These are phyloP conservation scores for Luperina testacea DNA, from an alignment of 2,888 invertebrate genomes.

Conservation along the genomic window DNA sequence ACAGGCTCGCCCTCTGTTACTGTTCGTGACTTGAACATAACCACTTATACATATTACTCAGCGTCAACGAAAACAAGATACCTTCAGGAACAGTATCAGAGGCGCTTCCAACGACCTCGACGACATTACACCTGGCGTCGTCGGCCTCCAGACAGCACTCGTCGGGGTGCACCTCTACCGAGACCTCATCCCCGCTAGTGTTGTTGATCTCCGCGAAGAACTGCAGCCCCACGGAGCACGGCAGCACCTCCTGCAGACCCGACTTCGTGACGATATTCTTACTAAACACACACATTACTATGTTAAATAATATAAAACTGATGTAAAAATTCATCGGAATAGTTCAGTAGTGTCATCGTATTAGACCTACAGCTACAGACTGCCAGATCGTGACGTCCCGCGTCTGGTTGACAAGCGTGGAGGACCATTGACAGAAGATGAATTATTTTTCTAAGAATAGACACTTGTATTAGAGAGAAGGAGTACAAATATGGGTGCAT, in stretches of 20 bases:
- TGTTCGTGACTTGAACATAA: neutral
- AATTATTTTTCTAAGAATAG: neutral
- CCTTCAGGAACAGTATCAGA: constrained; percentile 73
- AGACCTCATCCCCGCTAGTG: constrained; percentile 71
- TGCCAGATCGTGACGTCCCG: constrained; percentile 1
- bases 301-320: constrained; percentile 75
- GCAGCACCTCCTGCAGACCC: constrained; percentile 68
- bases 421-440: neutral
- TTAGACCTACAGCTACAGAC: constrained; percentile 11
- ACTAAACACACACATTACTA: constrained; percentile 64
- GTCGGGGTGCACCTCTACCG: constrained; percentile 76
- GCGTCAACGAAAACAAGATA: neutral
- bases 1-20: neutral
- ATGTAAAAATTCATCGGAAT: constrained; percentile 81
- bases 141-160: constrained; percentile 77
- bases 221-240: constrained; percentile 73
- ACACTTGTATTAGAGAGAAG: neutral
- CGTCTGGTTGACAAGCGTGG: neutral
- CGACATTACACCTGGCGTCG: constrained; percentile 73
- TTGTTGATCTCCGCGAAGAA: constrained; percentile 78
- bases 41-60: neutral
- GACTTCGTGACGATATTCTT: constrained; percentile 67
- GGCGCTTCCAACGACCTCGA: constrained; percentile 76
- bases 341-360: constrained; percentile 58
- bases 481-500: neutral